phyloP scores from a whole-genome alignment of 2,797 vertebrate species.

The Triplophysa bombifrons region DNA sequence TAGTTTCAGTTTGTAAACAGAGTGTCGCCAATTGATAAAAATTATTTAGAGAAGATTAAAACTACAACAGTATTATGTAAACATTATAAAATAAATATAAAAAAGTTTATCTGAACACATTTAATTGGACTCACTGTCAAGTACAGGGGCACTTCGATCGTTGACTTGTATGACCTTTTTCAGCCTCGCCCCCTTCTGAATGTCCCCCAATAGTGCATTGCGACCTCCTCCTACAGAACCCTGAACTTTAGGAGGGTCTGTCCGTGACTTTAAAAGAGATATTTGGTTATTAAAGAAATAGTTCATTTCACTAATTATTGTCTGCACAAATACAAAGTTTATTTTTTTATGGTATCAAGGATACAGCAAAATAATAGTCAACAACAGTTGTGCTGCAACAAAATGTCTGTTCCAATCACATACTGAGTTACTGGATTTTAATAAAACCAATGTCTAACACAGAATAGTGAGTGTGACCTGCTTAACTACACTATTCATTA shows the following conservation, averaged over 20 bases:
- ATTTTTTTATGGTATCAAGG: neutral
- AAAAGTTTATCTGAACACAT: neutral
- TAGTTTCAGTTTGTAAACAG: neutral
- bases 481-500: too few species aligned
- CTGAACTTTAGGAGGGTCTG: slow-evolving; percentile 64
- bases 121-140: slow-evolving; percentile 83
- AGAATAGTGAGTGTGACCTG: too few species aligned
- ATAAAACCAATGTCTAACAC: too few species aligned
- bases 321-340: neutral
- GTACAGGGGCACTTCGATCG: slow-evolving; percentile 87
- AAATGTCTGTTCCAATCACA: neutral
- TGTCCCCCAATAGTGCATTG: slow-evolving; percentile 87
- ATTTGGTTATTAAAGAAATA: neutral
- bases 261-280: slow-evolving; percentile 38
- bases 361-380: neutral
- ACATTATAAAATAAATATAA: too few species aligned
- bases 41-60: too few species aligned
- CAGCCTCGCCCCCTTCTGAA: slow-evolving; percentile 89
- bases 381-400: neutral
- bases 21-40: too few species aligned
- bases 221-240: slow-evolving; percentile 77
- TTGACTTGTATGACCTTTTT: slow-evolving; percentile 88
- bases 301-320: neutral
- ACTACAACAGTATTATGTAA: too few species aligned
- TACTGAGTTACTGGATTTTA: neutral